Evolutionary conservation across 2,797 vertebrate genomes (phyloP).

Genomic region (Sciaenops ocellatus): DNA sequence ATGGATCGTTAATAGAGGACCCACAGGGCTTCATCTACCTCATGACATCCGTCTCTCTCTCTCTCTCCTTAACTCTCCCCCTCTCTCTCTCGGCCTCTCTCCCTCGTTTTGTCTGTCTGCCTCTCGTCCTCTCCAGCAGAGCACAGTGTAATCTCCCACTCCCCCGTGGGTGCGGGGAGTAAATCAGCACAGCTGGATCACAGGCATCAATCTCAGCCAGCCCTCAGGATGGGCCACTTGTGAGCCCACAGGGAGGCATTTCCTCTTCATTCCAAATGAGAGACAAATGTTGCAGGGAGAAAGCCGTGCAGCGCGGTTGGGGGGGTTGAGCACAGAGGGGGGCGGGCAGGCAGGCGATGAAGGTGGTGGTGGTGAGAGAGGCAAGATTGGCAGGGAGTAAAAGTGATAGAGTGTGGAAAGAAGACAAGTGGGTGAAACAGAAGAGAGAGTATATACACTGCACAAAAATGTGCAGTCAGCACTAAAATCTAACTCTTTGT

Average conservation of each 20-base stretch:
- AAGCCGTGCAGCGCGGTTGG: slow-evolving; percentile 34
- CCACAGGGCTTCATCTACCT: slow-evolving; percentile 70
- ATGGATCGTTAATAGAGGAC: slow-evolving; percentile 69
- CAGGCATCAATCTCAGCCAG: slow-evolving; percentile 86
- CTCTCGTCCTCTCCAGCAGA: slow-evolving; percentile 70
- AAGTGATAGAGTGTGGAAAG: slow-evolving; percentile 64
- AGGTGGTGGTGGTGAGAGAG: slow-evolving; percentile 16
- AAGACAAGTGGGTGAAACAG: slow-evolving; percentile 56
- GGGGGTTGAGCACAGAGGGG: neutral
- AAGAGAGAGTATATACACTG: slow-evolving; percentile 28
- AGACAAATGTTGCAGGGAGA: slow-evolving; percentile 81
- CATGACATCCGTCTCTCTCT: slow-evolving; percentile 61
- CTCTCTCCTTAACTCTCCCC: slow-evolving; percentile 36
- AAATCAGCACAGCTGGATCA: slow-evolving; percentile 87
- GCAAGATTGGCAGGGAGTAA: slow-evolving; percentile 63
- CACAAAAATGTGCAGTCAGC: slow-evolving; percentile 64
- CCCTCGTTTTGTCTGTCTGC: slow-evolving; percentile 60
- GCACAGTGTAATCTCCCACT: slow-evolving; percentile 82
- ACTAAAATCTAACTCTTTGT: slow-evolving; percentile 51
- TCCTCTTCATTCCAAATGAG: slow-evolving; percentile 81
- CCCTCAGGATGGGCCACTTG: slow-evolving; percentile 83
- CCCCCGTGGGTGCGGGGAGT: slow-evolving; percentile 79
- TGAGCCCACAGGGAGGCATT: slow-evolving; percentile 80
- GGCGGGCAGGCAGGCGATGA: slow-evolving; percentile 34
- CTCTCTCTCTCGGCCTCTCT: slow-evolving; percentile 6